Evolutionary conservation across 2,888 invertebrate genomes (phyloP), one percentile per base, ranked within the genome.

Genomic region (Drosophila putrida): DNA sequence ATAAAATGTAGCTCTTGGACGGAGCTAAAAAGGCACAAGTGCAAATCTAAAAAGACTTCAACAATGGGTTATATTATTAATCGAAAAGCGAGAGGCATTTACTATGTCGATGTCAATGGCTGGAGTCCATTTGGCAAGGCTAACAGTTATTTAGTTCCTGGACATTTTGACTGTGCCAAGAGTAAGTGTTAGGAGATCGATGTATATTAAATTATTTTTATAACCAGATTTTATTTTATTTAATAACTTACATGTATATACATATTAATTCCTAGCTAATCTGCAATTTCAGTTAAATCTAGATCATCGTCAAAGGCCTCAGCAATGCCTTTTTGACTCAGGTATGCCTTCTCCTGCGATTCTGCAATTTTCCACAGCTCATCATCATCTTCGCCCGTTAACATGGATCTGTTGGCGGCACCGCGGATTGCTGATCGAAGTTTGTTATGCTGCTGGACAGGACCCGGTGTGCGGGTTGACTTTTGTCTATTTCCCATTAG

Each of bases 361-460:
- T 92, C 92, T 1, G 92, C 91, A 38, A 90, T 88, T 11, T 88
- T 89, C 93, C 93, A 93, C 8, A 93, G 75, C 28, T 92, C 92
- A 47, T 92, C 92, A 51, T 93, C 93, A 55, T 92, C 92, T 20
- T 90, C 87, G 4, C 75, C 89, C 20, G 80, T 85, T n/a, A 90
- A 68, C 72, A 88, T 80, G n/a, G 80, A 78, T 5, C 89, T 73
- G 28, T 82, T 76, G 2, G 73, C 72, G 20, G 66, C 77, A 4
- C 90, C 80, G 47, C 82, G 82, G 4, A 80, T 87, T 11, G 63
- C 58, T 6, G 68, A 13, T 4, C 88, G 53, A 0, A 49, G 31
- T 11, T 88, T 85, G 25, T 31, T 75, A 1, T 41, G 60, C 36
- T 68, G 49, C 11, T 77, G 81, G 1, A 78, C 79, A 2, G 77